Base-by-base conservation (phyloP, 2,113 vertebrate species). In the Brachyhypopomus occidentalis region DNA sequence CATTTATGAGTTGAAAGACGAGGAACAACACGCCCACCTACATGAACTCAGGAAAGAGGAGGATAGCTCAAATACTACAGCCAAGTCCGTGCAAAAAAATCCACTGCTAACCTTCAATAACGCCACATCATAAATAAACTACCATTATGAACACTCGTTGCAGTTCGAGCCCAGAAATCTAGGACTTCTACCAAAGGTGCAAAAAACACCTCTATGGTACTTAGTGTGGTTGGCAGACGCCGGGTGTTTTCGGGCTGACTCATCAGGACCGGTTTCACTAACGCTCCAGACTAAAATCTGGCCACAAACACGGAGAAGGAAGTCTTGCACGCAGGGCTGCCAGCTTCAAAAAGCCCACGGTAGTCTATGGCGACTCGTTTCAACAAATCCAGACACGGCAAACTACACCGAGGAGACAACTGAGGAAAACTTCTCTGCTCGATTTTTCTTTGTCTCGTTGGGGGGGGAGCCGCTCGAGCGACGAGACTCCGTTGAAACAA, bases 161-260 rank as follows among this genome's bases (percentile, higher is more conserved):
- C 20, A 64, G 41, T 9, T 23, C 52, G 27, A 34, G 60, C 16
- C 8, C 20, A 62, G 63, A 75, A 48, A 23, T 55, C 38, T 19
- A 80, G 41, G 59, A 5, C 52, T 58, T 74, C 27, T 38, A 67
- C 62, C 27, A 66, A 81, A 67, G n/a, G 60, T 60, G 56, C 23
- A 22, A 2, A 58, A 58, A 72, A 16, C 38, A 20, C 11, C 27
- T 72, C 66, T 52, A 66, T 23, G 12, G 72, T 30, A 38, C 58
- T 71, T 74, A 69, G 20, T 25, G 69, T 25, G 69, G 5, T 59
- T 60, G 63, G 34, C 78, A 80, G 78, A 81, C 78, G 79, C 69
- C 52, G 69, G 69, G 41, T n/a, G 79, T 17, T 56, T 72, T 63
- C 58, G 22, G 45, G 55, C 78, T 81, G 83, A 81, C 72, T 84